Percentiles rank a stretch among this genome's conserved stretches.
Conservation (phyloP, 2,113 vertebrate genomes). For the Excalfactoria chinensis region DNA sequence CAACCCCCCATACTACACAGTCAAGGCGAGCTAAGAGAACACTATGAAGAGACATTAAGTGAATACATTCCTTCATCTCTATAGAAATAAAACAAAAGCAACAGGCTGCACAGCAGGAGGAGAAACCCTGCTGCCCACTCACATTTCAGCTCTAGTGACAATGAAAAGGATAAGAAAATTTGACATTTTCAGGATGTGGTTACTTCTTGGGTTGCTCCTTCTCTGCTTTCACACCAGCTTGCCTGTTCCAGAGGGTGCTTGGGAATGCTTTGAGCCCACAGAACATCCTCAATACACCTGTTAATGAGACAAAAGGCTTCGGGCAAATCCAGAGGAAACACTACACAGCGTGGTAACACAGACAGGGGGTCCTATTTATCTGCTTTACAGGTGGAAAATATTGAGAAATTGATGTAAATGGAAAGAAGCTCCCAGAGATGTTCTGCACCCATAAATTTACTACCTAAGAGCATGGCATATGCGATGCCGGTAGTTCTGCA, state of each 20-base stretch:
- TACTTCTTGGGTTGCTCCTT: background rate
- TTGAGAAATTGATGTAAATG: background rate
- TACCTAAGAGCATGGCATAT: constrained; percentile 25
- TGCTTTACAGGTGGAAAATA: background rate
- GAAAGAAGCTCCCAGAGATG: background rate
- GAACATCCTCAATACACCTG: background rate
- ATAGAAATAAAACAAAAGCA: background rate
- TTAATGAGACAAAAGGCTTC: background rate
- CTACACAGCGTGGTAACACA: fast-evolving
- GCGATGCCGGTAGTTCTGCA: background rate
- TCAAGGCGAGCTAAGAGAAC: background rate
- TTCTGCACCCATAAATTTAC: constrained; percentile 26
- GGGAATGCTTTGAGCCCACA: background rate
- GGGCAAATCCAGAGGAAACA: background rate
- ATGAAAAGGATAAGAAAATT: background rate
- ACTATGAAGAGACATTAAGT: fast-evolving
- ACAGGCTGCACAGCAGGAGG: background rate
- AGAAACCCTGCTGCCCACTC: fast-evolving
- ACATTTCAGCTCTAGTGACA: background rate
- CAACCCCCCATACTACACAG: too few relatives aligned
- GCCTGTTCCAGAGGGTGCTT: background rate
- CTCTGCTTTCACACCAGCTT: background rate
- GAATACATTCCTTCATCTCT: background rate
- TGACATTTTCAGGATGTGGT: background rate
- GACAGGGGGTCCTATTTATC: background rate